phyloP scores from a whole-genome alignment of 1,140 invertebrate species.

The Berghia stephanieae region DNA sequence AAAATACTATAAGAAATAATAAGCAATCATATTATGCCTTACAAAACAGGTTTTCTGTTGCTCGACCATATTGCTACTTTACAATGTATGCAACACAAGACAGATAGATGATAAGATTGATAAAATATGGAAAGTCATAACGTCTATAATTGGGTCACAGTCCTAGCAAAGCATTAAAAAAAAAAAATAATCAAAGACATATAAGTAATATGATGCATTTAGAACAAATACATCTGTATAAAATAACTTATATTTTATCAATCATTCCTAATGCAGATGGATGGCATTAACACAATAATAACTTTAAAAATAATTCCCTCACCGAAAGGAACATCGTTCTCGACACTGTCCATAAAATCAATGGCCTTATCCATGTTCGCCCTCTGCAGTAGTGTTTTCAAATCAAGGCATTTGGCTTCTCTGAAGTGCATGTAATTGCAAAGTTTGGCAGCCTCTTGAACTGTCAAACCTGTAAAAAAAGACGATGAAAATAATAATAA shows the following conservation, averaged over 20 bases:
- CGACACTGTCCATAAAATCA: constrained; percentile 66
- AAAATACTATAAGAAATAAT: too few relatives aligned
- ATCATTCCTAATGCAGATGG: too few relatives aligned
- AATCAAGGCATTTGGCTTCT: constrained; percentile 53
- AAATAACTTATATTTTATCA: too few relatives aligned
- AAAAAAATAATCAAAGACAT: neutral
- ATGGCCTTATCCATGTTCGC: constrained; percentile 66
- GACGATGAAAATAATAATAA: neutral
- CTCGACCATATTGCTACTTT: too few relatives aligned
- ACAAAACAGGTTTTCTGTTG: too few relatives aligned
- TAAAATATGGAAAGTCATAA: neutral
- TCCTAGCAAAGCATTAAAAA: too few relatives aligned
- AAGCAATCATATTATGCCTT: too few relatives aligned
- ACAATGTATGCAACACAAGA: too few relatives aligned
- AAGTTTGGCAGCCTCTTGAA: constrained; percentile 65
- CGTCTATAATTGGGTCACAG: too few relatives aligned
- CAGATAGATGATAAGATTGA: neutral
- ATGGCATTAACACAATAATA: too few relatives aligned
- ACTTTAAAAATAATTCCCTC: constrained; percentile 14
- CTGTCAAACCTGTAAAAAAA: constrained; percentile 55
- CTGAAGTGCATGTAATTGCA: constrained; percentile 67
- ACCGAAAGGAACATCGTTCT: constrained; percentile 67
- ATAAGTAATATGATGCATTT: neutral
- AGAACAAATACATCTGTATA: constrained; percentile 2
- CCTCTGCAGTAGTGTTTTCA: constrained; percentile 61